Percentiles rank a stretch among this genome's conserved stretches.
phyloP scores from a whole-genome alignment of 1,140 invertebrate species.

The Dermatophagoides farinae region DNA sequence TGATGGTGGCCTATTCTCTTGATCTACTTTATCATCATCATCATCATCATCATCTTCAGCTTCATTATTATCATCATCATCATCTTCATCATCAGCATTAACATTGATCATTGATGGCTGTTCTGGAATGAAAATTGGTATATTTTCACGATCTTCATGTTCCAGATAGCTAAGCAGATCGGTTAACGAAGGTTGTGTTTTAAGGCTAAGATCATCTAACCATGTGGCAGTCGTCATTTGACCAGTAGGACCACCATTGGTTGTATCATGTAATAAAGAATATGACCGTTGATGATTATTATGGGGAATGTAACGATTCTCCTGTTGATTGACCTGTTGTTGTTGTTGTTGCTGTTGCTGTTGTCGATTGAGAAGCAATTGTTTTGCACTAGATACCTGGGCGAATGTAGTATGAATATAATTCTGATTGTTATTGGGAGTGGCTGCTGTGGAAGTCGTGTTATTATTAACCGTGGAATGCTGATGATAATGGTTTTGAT shows the following conservation, averaged over 20 bases:
- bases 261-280: background rate
- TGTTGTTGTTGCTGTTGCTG: background rate
- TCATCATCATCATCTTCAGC: background rate
- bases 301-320: background rate
- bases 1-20: background rate
- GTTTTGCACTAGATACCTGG: background rate
- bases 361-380: background rate
- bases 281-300: background rate
- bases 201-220: background rate
- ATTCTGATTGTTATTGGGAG: background rate
- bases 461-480: background rate
- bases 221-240: background rate
- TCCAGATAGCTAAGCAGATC: background rate
- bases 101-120: background rate
- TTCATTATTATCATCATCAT: background rate
- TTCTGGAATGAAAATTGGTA: background rate
- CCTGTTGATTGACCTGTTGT: background rate
- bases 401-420: background rate
- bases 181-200: background rate
- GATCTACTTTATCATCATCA: background rate
- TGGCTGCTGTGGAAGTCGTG: background rate
- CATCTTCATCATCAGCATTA: background rate
- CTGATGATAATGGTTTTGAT: background rate
- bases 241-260: background rate
- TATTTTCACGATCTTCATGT: slow-evolving; percentile 4